Conservation (phyloP, 2,113 vertebrate genomes). For the Orthochromis indermauri region DNA sequence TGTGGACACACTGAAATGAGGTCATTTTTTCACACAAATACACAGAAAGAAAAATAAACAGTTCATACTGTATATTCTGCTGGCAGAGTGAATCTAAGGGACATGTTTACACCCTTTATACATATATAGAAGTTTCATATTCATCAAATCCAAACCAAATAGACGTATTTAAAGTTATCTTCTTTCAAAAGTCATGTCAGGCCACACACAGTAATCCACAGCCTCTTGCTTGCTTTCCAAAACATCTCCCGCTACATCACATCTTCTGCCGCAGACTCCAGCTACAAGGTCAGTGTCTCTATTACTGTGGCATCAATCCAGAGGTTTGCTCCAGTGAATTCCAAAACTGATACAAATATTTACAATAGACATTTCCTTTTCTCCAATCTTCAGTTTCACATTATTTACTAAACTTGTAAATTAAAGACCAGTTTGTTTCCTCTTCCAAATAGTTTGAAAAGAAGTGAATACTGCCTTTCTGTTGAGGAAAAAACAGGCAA, state of each 20-base stretch:
- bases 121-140: background rate
- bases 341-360: constrained; percentile 55
- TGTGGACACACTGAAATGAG: background rate
- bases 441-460: background rate
- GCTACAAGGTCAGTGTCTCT: constrained; percentile 29
- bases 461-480: background rate
- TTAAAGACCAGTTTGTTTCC: background rate
- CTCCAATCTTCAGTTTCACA: background rate
- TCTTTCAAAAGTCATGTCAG: background rate
- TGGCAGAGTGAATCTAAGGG: background rate
- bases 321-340: constrained; percentile 22
- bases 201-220: background rate
- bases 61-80: background rate
- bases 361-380: constrained; percentile 27
- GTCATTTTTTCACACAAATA: background rate
- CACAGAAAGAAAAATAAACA: background rate
- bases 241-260: constrained; percentile 16
- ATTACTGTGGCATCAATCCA: constrained; percentile 7
- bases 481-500: background rate
- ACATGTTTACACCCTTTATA: background rate
- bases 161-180: background rate
- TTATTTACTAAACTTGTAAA: background rate
- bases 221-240: background rate
- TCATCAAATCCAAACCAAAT: background rate
- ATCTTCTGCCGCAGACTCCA: constrained; percentile 5